Conservation (phyloP, 2,797 vertebrate genomes). For the Lophotriccus pileatus region DNA sequence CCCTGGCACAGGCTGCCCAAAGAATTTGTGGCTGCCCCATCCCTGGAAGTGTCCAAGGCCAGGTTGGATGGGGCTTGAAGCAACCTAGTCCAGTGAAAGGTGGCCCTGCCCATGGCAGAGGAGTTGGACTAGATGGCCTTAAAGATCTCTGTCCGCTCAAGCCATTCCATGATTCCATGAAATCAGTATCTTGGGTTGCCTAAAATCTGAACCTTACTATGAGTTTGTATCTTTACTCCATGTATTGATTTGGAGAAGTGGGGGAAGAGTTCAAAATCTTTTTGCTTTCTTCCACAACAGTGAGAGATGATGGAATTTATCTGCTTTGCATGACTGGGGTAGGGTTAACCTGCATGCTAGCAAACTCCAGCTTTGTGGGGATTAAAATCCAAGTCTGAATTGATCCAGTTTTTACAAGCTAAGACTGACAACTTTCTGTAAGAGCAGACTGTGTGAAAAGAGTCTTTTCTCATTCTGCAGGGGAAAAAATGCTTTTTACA, state of each 20-base stretch:
- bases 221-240: neutral
- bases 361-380: neutral
- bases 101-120: neutral
- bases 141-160: neutral
- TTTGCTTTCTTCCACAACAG: neutral
- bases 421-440: neutral
- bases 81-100: fast-evolving
- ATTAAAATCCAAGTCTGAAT: neutral
- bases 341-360: neutral
- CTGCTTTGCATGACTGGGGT: neutral
- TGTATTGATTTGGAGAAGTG: neutral
- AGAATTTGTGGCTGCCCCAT: neutral
- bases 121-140: neutral
- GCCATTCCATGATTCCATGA: neutral
- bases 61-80: fast-evolving
- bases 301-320: neutral
- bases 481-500: neutral
- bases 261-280: neutral
- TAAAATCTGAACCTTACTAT: neutral
- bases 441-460: neutral
- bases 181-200: neutral
- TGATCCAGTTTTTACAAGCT: neutral
- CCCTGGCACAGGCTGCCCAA: neutral
- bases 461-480: neutral
- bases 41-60: neutral